Percentiles rank a stretch among this genome's conserved stretches.
Evolutionary conservation across 2,113 vertebrate genomes (phyloP).

Genomic region (Pelecanoides urinatrix): DNA sequence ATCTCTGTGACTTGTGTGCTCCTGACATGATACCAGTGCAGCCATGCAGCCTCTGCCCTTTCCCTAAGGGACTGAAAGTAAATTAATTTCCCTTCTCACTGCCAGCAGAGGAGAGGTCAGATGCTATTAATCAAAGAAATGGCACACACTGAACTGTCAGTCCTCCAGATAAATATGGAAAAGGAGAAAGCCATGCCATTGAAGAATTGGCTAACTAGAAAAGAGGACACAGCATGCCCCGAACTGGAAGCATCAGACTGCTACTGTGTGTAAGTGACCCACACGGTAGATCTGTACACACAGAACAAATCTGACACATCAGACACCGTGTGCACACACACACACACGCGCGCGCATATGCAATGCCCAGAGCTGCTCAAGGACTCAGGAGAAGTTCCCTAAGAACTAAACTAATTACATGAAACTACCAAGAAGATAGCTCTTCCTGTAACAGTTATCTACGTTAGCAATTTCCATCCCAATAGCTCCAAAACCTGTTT

Average conservation of each 20-base stretch:
- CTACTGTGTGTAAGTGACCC: no score
- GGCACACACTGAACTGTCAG: background rate
- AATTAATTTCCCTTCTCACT: background rate
- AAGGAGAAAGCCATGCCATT: background rate
- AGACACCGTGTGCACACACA: rapidly evolving
- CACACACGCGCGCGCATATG: background rate
- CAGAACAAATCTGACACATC: background rate
- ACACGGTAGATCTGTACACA: no score
- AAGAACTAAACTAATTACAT: background rate
- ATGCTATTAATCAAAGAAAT: background rate
- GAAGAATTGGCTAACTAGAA: background rate
- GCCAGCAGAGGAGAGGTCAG: background rate
- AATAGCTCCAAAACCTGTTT: background rate
- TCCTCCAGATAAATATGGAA: background rate
- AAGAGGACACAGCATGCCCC: background rate
- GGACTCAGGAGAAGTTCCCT: background rate
- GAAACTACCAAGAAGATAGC: background rate
- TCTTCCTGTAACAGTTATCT: background rate
- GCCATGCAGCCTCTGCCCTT: background rate
- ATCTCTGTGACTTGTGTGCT: background rate
- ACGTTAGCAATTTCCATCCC: background rate
- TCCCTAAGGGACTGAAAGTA: background rate
- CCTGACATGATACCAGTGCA: background rate
- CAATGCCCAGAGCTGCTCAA: background rate
- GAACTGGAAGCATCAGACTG: background rate